Base-by-base conservation (phyloP, 2,888 invertebrate species). In the Anodontia alba region DNA sequence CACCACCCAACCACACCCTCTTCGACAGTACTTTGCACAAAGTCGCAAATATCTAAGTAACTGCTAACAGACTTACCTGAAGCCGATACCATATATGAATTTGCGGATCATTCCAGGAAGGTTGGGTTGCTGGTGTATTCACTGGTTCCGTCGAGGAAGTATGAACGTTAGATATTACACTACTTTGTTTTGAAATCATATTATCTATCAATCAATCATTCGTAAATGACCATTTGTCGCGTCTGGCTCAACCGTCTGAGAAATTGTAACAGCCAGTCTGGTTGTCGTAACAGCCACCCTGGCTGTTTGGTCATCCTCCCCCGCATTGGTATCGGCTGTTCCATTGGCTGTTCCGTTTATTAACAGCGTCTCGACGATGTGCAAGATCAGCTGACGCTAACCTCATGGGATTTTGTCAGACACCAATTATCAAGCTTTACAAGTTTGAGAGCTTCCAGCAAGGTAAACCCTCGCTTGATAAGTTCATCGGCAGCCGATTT, bases 1-100 rank as follows among this genome's bases (percentile, higher is more conserved):
- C n/a, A n/a, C n/a, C n/a, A n/a, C n/a, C n/a, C n/a, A n/a, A n/a
- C n/a, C n/a, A n/a, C n/a, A n/a, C n/a, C n/a, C n/a, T n/a, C n/a
- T 33, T 62, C 62, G 3, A 33, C 33, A 62, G 62, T 62, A 33
- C 33, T 17, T 33, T 17, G 62, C 10, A 62, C 62, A 33, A 62
- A 62, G 23, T 62, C 62, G 33, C 62, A 62, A 17, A 62, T 62
- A 62, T 62, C 62, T 5, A 62, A 33, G 33, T 62, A 62, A 7
- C 33, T 7, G 2, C 33, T 20, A 33, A 12, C 33, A 10, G 62
- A 62, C 62, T 62, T 62, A 62, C 62, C 62, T 7, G 62, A 31
- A 10, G 62, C 62, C 33, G 62, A 17, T 10, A 29, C 7, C 33
- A 62, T 3, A 62, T 62, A 17, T 62, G 62, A 1, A 62, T 20